Evolutionary conservation across 2,797 vertebrate genomes (phyloP).

Genomic region (Phataginus tricuspis): DNA sequence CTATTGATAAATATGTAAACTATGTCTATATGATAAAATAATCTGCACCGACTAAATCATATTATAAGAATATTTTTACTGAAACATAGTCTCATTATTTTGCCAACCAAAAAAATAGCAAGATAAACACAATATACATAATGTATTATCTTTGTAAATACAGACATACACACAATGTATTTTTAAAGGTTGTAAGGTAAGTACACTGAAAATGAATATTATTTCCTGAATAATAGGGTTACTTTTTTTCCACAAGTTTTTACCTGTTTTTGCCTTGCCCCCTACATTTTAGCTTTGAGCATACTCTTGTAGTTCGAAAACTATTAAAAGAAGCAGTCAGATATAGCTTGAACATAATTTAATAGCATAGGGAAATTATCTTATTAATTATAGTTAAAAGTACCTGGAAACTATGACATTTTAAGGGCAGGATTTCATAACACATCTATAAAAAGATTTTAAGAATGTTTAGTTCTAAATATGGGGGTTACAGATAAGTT

Average conservation of each 20-base stretch:
- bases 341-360: background rate
- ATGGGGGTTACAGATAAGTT: background rate
- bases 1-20: background rate
- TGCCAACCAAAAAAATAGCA: background rate
- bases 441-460: background rate
- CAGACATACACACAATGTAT: background rate
- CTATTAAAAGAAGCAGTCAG: background rate
- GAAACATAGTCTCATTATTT: background rate
- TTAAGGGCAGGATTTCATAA: background rate
- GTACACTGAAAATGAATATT: background rate
- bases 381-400: background rate
- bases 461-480: background rate
- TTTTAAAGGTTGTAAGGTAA: background rate
- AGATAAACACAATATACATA: background rate
- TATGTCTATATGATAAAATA: background rate
- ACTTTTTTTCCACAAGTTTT: background rate
- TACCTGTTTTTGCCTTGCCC: background rate
- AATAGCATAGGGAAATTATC: background rate
- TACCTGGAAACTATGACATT: background rate
- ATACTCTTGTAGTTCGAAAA: background rate
- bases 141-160: background rate
- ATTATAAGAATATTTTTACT: background rate
- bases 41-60: background rate
- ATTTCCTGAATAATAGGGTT: background rate
- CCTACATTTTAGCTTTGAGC: background rate